Conservation (phyloP, 1,140 invertebrate species). For the Diachasma alloeum region DNA sequence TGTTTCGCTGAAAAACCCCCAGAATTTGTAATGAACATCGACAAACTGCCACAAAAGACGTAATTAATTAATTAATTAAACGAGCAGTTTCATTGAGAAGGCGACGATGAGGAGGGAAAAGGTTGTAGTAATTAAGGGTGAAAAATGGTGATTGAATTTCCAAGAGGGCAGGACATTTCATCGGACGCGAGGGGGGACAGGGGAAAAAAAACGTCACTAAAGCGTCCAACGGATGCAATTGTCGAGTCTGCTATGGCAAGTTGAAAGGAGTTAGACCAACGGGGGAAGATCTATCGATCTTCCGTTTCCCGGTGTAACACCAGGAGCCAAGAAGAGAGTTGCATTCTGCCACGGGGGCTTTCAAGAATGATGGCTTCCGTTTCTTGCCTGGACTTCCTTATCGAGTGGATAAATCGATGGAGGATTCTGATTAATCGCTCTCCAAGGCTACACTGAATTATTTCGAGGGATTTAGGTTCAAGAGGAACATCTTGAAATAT, state of each 20-base stretch:
- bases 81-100: neutral
- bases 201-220: neutral
- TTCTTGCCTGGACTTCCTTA: slow-evolving; percentile 26
- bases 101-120: neutral
- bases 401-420: slow-evolving; percentile 26
- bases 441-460: neutral
- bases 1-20: neutral
- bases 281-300: slow-evolving; percentile 21
- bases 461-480: neutral
- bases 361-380: slow-evolving; percentile 27
- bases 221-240: slow-evolving; percentile 2
- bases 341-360: neutral
- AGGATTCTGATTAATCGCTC: slow-evolving; percentile 26
- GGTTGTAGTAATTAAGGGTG: neutral
- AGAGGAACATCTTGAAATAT: too few relatives aligned
- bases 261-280: neutral
- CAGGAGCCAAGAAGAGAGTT: slow-evolving; percentile 13
- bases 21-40: neutral
- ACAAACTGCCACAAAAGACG: neutral
- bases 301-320: slow-evolving; percentile 12
- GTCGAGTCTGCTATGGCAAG: neutral
- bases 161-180: neutral
- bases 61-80: neutral
- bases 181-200: neutral
- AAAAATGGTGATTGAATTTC: slow-evolving; percentile 27